phyloP scores from a whole-genome alignment of 2,797 vertebrate genomes.

The Spinus olivaceus region DNA sequence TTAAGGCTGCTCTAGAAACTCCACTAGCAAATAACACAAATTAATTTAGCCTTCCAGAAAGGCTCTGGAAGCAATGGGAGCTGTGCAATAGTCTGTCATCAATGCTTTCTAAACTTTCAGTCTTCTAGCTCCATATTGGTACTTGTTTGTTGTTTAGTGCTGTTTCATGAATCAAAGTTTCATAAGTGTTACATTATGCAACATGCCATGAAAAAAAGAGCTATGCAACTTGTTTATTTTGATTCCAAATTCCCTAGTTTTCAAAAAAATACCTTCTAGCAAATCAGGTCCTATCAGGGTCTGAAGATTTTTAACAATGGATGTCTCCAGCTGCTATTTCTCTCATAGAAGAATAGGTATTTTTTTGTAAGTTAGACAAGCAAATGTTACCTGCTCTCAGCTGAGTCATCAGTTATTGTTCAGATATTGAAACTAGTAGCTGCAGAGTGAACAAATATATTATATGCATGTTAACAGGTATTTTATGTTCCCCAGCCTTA shows the following conservation, averaged over 20 bases:
- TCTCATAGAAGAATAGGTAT: not conserved
- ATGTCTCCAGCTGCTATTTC: not conserved
- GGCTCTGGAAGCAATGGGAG: not conserved
- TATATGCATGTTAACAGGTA: not conserved
- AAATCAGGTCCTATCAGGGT: not conserved
- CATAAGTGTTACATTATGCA: not conserved
- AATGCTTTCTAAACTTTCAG: not conserved
- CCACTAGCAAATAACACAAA: not conserved
- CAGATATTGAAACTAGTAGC: not conserved
- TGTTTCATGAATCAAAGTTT: not conserved
- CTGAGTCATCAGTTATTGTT: slow-evolving; percentile 19
- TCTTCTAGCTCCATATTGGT: not conserved
- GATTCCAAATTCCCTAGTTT: slow-evolving; percentile 9
- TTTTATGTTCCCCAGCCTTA: not conserved
- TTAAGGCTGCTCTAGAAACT: not conserved
- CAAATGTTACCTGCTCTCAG: not conserved
- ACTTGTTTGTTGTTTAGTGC: not conserved
- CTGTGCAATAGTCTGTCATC: not conserved
- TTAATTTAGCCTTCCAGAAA: not conserved
- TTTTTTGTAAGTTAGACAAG: slow-evolving; percentile 5
- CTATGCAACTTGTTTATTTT: not conserved
- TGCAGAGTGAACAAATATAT: slow-evolving; percentile 2
- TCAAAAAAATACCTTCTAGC: not conserved
- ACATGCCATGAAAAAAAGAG: not conserved
- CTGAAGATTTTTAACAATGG: not conserved